Evolutionary conservation across 2,113 vertebrate species (phyloP), one percentile per base, ranked within the genome.

Genomic region (Phylloscopus trochiloides): DNA sequence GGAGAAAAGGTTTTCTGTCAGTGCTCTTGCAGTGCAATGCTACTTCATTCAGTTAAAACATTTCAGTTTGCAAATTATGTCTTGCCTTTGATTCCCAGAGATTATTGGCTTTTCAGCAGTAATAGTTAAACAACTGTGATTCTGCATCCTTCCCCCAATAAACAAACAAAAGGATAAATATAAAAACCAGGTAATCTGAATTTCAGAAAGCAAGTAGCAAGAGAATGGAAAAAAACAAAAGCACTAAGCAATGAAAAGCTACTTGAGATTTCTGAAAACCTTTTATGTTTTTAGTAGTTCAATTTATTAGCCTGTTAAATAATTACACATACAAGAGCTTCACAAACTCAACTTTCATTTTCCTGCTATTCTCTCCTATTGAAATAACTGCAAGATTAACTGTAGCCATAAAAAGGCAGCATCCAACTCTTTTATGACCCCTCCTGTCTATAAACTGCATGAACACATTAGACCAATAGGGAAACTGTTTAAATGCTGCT

Each of bases 311-410:
- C 31, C 75, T 90, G 51, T 57, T 92, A 92, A 94, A 95, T 91
- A 96, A 93, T 77, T 90, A 94, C 63, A 83, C 8, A 9, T 38
- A 88, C 59, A 84, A 86, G 82, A 87, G 31, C 75, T 88, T 88
- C 84, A 80, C 32, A 71, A 42, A 36, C 59, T 96, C 74, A 65
- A 34, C 36, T 66, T 94, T 54, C 31, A 93, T 76, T 55, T 77
- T 59, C 67, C 43, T 90, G 71, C 72, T 88, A 65, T 77, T 93
- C 59, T 75, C 59, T 75, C 71, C 71, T 57, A 42, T 25, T 88
- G 91, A 95, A 97, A 42, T 76, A 88, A 88, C 57, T 75, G 40
- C 26, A 74, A 90, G 93, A 92, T 95, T 95, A 86, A 97, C 72
- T 80, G 21, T 3, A 88, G 84, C 47, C 61, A 93, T 95, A 93